phyloP scores from a whole-genome alignment of 2,888 invertebrate genomes.

The Tetanocera ferruginea region DNA sequence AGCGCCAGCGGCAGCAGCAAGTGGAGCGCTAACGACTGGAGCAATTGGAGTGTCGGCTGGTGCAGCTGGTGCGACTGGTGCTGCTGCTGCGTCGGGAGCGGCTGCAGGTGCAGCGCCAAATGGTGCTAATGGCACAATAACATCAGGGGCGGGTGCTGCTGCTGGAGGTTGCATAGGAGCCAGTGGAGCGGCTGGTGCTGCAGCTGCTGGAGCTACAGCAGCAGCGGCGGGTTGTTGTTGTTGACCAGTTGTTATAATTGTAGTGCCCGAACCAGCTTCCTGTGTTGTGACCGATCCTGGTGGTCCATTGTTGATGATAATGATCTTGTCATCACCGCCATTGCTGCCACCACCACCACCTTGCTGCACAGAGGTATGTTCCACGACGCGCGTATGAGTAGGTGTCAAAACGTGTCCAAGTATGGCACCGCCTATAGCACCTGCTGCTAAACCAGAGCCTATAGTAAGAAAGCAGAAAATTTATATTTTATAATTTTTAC shows the following conservation, averaged over 20 bases:
- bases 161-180: conserved; percentile 38
- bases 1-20: conserved; percentile 34
- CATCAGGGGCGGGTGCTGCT: conserved; percentile 41
- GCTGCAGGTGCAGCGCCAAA: conserved; percentile 44
- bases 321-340: conserved; percentile 62
- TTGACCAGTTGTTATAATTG: conserved; percentile 52
- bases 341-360: conserved; percentile 54
- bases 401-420: conserved; percentile 66
- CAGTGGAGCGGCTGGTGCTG: conserved; percentile 47
- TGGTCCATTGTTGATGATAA: conserved; percentile 67
- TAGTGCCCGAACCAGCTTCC: conserved; percentile 53
- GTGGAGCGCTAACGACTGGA: conserved; percentile 33
- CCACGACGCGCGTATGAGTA: conserved; percentile 55
- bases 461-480: conserved; percentile 19
- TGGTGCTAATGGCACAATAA: conserved; percentile 48
- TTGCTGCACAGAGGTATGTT: conserved; percentile 51
- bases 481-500: background rate
- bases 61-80: conserved; percentile 31
- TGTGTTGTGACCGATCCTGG: conserved; percentile 57
- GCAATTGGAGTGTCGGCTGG: conserved; percentile 38
- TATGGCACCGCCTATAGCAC: conserved; percentile 66
- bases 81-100: conserved; percentile 39
- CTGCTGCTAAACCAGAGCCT: conserved; percentile 67
- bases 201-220: conserved; percentile 49
- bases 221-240: conserved; percentile 46